Conservation (phyloP, 1,140 invertebrate genomes). For the Wiebesia pumilae region DNA sequence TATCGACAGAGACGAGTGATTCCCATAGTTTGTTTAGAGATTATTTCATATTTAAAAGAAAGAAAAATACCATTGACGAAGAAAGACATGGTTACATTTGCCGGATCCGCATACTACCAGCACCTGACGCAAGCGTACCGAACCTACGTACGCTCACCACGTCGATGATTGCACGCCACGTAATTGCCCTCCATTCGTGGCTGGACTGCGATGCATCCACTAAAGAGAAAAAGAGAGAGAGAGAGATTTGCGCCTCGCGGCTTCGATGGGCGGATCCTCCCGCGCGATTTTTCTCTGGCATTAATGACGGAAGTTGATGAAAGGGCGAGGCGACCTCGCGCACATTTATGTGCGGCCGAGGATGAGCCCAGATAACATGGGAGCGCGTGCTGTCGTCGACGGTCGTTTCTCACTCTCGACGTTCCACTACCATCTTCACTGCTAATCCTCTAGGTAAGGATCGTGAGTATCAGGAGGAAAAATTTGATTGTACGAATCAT, state of each 20-base stretch:
- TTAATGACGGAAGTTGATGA: constrained; percentile 42
- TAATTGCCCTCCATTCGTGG: constrained; percentile 15
- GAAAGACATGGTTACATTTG: not conserved
- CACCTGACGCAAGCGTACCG: not conserved
- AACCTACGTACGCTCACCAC: not conserved
- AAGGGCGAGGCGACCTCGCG: constrained; percentile 27
- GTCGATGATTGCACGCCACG: constrained; percentile 43
- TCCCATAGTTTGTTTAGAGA: not conserved
- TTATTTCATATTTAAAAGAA: not conserved
- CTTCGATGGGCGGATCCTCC: constrained; percentile 10
- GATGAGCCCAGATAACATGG: not conserved
- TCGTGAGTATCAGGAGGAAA: not conserved
- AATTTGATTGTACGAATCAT: not conserved
- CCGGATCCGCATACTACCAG: constrained; percentile 10
- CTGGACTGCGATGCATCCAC: too few species aligned
- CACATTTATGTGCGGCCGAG: not conserved
- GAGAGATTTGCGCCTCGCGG: not conserved
- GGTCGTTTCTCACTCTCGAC: not conserved
- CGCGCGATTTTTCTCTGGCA: constrained; percentile 32
- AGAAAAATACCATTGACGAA: not conserved
- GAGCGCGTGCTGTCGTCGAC: too few species aligned
- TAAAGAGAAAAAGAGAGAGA: not conserved
- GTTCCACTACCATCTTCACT: too few species aligned
- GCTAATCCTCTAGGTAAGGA: too few species aligned
- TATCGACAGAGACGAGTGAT: not conserved